Base-by-base conservation (phyloP, 2,888 invertebrate genomes). In the Amphipyra berbera region DNA sequence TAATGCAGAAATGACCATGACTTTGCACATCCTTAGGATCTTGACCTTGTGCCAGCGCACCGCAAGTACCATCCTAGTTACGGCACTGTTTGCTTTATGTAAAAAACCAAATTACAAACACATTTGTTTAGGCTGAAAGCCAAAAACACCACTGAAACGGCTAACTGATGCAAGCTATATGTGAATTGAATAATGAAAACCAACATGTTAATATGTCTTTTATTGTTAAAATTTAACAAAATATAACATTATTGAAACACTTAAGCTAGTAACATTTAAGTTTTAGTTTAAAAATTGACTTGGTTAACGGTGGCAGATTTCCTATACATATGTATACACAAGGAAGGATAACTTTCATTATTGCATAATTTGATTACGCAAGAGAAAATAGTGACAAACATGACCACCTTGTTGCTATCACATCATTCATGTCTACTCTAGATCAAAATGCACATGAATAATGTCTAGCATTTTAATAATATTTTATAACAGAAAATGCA, bases 141-240 rank as follows among this genome's bases (percentile, higher is more conserved):
- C 21, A 21, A 21, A 1, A n/a, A n/a, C n/a, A n/a, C n/a, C n/a
- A n/a, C n/a, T n/a, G n/a, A n/a, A n/a, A n/a, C n/a, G n/a, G n/a
- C n/a, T n/a, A 21, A 3, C 21, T 21, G 3, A 3, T 21, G 21
- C 21, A 21, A 3, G 3, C 3, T 2, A 21, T 21, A 21, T 21
- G 2, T 21, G 21, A 21, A 21, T 21, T 21, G 21, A 21, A 21
- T 41, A 63, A 41, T 55, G 48, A 54, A 63, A 65, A 68, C 66
- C 61, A 75, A 68, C 42, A 69, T 84, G 86, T 88, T 86, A 86
- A 85, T 86, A 81, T 91, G 92, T 94, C 92, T 93, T 94, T 94
- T 94, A 94, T 90, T 94, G 92, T 94, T 94, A 93, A 93, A 91
- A 76, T 89, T 91, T 90, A 92, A 92, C 89, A 93, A 93, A 91